Conservation (phyloP, 2,888 invertebrate genomes). For the Erannis defoliaria region DNA sequence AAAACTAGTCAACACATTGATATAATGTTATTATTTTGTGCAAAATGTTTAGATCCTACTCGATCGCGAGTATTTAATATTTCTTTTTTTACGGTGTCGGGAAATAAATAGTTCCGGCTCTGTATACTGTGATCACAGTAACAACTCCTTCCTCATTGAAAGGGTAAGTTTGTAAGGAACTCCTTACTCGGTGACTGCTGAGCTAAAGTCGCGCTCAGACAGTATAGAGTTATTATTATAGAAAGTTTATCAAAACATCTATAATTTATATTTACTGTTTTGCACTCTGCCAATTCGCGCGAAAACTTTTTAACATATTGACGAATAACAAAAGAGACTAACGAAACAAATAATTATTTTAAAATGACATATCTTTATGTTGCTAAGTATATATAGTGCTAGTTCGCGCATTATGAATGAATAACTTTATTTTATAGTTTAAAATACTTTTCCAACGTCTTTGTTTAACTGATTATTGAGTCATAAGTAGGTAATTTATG, state of each 20-base stretch:
- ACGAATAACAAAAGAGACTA: neutral
- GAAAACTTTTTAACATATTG: neutral
- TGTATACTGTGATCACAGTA: no score
- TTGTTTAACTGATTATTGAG: neutral
- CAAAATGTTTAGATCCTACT: conserved; percentile 1
- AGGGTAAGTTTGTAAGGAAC: no score
- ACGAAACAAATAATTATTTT: neutral
- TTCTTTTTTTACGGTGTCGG: no score
- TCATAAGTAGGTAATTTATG: neutral
- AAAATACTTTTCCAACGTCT: no score
- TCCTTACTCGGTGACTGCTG: neutral
- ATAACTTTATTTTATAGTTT: neutral
- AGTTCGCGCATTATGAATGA: neutral
- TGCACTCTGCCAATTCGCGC: neutral
- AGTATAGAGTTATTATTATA: neutral
- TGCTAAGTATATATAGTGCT: neutral
- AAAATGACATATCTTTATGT: neutral
- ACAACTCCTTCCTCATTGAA: no score
- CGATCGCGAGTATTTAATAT: neutral
- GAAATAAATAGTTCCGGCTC: no score
- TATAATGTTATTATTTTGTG: conserved; percentile 9
- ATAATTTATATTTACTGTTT: neutral
- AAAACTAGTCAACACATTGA: conserved; percentile 15
- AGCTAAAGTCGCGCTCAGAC: neutral
- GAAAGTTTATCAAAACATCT: neutral